A percentile compares a stretch with the other conserved stretches of the same genome.
These are phyloP conservation scores for Propithecus deckenii DNA, from an alignment of 2,797 vertebrate species.

Conservation along the genomic window DNA sequence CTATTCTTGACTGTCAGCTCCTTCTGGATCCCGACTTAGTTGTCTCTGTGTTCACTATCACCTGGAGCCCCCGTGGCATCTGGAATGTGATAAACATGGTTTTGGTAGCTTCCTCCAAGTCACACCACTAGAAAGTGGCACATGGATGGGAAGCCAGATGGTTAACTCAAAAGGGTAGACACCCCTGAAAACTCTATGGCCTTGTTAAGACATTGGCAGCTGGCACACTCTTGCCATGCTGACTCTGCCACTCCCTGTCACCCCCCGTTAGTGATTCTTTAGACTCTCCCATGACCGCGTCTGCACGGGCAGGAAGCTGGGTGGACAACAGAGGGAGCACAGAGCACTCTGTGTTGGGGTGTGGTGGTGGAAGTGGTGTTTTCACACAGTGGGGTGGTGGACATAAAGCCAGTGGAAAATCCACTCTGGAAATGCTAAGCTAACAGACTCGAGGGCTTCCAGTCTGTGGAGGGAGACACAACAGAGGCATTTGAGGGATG, in stretches of 20 bases:
- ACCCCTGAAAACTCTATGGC: neutral
- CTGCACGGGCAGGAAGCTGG: neutral
- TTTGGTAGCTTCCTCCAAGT: neutral
- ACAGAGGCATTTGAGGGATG: neutral
- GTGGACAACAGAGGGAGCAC: neutral
- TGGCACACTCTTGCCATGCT: neutral
- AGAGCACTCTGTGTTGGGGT: neutral
- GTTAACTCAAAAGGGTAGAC: neutral
- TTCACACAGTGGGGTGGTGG: neutral
- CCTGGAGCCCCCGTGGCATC: neutral
- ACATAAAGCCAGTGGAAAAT: slow-evolving; percentile 26
- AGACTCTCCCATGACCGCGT: neutral
- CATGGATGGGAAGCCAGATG: neutral
- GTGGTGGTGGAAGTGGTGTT: neutral
- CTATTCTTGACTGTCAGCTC: neutral
- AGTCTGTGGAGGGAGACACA: slow-evolving; percentile 1
- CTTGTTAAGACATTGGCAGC: neutral
- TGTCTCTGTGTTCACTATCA: neutral
- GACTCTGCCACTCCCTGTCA: neutral
- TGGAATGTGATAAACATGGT: neutral
- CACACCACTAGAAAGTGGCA: neutral
- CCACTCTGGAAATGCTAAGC: neutral
- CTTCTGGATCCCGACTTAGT: neutral
- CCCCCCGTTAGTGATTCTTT: neutral
- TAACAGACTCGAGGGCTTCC: neutral